A percentile compares a stretch with the other conserved stretches of the same genome.
Conservation (phyloP, 1,140 invertebrate species). For the Micrasema minimum region DNA sequence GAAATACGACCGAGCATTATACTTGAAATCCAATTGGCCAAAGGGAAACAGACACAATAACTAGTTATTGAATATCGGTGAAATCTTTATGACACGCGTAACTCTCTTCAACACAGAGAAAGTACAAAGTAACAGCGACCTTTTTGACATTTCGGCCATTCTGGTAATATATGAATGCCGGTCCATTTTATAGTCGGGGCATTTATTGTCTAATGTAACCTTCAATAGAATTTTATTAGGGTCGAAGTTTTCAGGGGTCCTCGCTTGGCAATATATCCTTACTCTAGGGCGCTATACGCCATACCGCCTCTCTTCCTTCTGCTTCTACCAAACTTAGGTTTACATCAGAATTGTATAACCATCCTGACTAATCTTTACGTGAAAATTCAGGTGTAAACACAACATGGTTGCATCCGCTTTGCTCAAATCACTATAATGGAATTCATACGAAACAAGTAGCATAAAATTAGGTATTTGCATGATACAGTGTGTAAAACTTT, state of each 20-base stretch:
- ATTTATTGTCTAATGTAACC: conserved; percentile 42
- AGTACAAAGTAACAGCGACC: conserved; percentile 22
- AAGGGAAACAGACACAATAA: conserved; percentile 24
- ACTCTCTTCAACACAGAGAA: conserved; percentile 16
- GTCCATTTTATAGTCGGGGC: conserved; percentile 37
- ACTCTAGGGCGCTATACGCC: neutral
- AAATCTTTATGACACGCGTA: conserved; percentile 31
- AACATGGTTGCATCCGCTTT: no score
- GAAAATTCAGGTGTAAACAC: no score
- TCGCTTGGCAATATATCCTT: conserved; percentile 7
- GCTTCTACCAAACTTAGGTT: no score
- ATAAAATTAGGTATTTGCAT: no score
- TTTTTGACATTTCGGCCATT: conserved; percentile 36
- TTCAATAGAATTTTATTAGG: conserved; percentile 41
- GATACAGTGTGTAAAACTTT: no score
- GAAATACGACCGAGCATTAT: conserved; percentile 17
- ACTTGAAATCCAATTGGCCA: conserved; percentile 7
- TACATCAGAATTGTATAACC: no score
- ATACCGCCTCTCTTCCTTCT: neutral
- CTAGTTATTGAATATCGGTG: conserved; percentile 33
- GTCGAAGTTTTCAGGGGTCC: conserved; percentile 26
- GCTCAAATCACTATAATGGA: no score
- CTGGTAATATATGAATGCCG: conserved; percentile 30
- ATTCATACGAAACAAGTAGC: no score
- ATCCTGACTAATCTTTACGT: no score